phyloP scores from a whole-genome alignment of 2,888 invertebrate species.

The Pilophorus perplexus region DNA sequence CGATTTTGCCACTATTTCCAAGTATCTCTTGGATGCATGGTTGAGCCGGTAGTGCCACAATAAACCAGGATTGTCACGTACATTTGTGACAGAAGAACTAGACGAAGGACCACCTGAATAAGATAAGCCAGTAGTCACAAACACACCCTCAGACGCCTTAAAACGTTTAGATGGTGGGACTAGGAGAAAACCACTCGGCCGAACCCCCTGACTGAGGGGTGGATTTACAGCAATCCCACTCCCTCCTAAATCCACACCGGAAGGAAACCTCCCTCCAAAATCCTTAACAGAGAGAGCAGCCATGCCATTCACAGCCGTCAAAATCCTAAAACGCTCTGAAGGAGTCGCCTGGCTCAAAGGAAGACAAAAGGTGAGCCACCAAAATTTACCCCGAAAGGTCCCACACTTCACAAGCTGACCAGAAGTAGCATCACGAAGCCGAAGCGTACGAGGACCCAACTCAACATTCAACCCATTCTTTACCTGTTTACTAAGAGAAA shows the following conservation, averaged over 20 bases:
- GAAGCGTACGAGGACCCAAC: background rate
- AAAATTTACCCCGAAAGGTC: background rate
- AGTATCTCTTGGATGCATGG: background rate
- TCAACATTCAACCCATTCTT: background rate
- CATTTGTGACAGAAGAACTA: background rate
- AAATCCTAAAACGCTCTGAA: background rate
- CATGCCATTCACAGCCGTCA: background rate
- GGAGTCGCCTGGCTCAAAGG: background rate
- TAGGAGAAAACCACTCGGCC: no score
- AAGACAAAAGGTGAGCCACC: background rate
- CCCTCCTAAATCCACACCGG: background rate
- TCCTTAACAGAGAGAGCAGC: background rate
- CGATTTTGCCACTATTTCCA: background rate
- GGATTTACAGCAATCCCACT: background rate
- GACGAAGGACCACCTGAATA: no score
- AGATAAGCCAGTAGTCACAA: no score
- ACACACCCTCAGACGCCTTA: no score
- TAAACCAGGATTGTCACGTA: background rate
- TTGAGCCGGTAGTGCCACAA: conserved; percentile 5
- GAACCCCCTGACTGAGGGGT: no score
- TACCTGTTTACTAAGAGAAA: background rate
- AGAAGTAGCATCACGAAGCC: background rate
- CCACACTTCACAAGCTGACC: background rate
- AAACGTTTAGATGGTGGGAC: no score
- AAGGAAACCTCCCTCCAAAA: background rate